A percentile compares a stretch with the other conserved stretches of the same genome.
Conservation (phyloP, 2,888 invertebrate genomes). For the Hedya salicella region DNA sequence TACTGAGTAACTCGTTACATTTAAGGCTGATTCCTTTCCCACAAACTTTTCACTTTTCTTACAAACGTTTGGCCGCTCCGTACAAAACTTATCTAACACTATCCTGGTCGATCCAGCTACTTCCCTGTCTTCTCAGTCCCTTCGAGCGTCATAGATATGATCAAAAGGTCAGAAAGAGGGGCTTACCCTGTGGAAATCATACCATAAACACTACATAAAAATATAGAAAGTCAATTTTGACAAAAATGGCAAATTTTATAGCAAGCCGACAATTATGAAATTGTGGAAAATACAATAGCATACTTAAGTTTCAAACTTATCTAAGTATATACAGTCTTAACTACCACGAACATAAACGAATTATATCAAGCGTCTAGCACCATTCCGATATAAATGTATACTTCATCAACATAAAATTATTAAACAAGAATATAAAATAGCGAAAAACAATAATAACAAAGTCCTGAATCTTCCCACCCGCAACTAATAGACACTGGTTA, state of each 20-base stretch:
- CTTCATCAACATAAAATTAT: conserved; percentile 79
- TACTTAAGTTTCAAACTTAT: conserved; percentile 52
- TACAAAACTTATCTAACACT: conserved; percentile 78
- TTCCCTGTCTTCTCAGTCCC: conserved; percentile 81
- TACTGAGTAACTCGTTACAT: conserved; percentile 45
- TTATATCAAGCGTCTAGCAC: conserved; percentile 81
- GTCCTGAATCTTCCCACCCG: conserved; percentile 52
- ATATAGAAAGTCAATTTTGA: conserved; percentile 41
- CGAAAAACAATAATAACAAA: conserved; percentile 63
- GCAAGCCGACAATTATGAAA: conserved; percentile 59
- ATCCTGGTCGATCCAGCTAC: conserved; percentile 70
- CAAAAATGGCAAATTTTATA: conserved; percentile 71
- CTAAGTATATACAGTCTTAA: conserved; percentile 57
- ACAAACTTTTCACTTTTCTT: conserved; percentile 65
- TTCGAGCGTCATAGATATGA: conserved; percentile 68
- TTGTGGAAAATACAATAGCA: conserved; percentile 34
- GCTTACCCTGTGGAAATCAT: conserved; percentile 73
- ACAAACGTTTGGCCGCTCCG: conserved; percentile 70
- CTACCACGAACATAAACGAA: conserved; percentile 72
- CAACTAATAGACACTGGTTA: conserved; percentile 64
- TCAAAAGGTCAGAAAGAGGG: conserved; percentile 64
- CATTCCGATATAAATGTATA: conserved; percentile 81
- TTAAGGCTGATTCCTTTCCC: conserved; percentile 59
- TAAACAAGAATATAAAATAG: conserved; percentile 72
- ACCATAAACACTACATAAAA: conserved; percentile 52